These are phyloP conservation scores for Camponotus fellah DNA, from an alignment of 2,888 invertebrate species.

Conservation along the genomic window DNA sequence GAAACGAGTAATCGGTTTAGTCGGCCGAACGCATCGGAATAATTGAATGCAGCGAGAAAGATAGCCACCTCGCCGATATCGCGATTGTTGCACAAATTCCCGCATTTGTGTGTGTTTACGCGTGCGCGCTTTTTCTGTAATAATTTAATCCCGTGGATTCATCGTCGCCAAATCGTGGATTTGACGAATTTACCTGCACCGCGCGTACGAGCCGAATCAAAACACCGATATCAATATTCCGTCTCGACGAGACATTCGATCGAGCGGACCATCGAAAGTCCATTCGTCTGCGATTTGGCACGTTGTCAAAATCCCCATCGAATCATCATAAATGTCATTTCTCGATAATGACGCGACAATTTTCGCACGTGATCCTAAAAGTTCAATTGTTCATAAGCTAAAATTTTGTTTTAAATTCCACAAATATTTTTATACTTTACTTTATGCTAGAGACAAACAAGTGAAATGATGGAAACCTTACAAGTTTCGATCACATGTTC, in stretches of 20 bases:
- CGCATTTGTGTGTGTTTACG: background rate
- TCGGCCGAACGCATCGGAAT: constrained; percentile 44
- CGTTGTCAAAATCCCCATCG: constrained; percentile 2
- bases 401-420: background rate
- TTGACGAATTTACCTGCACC: constrained; percentile 46
- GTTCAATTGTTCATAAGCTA: background rate
- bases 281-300: constrained; percentile 20
- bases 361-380: background rate
- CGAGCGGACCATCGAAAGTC: constrained; percentile 33
- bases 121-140: constrained; percentile 19
- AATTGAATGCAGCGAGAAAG: constrained; percentile 37
- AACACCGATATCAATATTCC: constrained; percentile 47
- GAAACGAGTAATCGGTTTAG: constrained; percentile 55
- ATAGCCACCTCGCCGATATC: background rate
- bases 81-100: constrained; percentile 47
- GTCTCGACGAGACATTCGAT: constrained; percentile 34
- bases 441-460: background rate
- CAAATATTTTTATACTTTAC: background rate
- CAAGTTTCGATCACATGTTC: background rate
- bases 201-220: constrained; percentile 37
- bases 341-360: constrained; percentile 16
- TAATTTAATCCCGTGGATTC: constrained; percentile 48
- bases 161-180: constrained; percentile 49
- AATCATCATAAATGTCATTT: constrained; percentile 48
- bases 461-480: background rate